These are phyloP conservation scores for Oscheius sp. DNA, from an alignment of 2,888 invertebrate species.

Conservation along the genomic window DNA sequence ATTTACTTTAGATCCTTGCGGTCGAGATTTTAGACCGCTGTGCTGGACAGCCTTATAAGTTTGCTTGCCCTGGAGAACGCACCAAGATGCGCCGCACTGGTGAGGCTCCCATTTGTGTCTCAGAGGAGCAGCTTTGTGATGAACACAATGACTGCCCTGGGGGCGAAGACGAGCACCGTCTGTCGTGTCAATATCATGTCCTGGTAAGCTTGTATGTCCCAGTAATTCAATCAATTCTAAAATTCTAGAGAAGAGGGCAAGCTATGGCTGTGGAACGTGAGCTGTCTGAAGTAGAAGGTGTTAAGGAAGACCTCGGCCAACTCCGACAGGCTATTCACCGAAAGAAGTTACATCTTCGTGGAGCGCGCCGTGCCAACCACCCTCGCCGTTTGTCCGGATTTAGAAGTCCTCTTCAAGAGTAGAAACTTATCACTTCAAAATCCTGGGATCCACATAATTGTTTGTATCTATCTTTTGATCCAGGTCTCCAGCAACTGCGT, in stretches of 20 bases:
- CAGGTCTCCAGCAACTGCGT: no score
- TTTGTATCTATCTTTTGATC: no score
- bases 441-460: no score
- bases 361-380: no score
- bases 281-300: not conserved
- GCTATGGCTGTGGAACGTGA: not conserved
- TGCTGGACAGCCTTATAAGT: constrained; percentile 2
- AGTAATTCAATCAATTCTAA: not conserved
- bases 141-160: constrained; percentile 38
- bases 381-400: no score
- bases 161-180: constrained; percentile 46
- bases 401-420: no score
- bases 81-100: not conserved
- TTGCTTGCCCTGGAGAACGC: constrained; percentile 5
- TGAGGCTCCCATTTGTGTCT: constrained; percentile 25
- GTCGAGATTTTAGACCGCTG: constrained; percentile 17
- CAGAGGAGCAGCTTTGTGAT: constrained; percentile 40
- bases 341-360: no score
- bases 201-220: constrained; percentile 29
- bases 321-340: not conserved
- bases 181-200: constrained; percentile 46
- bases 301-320: not conserved
- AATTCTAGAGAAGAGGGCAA: not conserved
- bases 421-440: no score
- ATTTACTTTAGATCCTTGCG: no score